These are phyloP conservation scores for Sialia sialis DNA, from an alignment of 2,113 vertebrate species.

Conservation along the genomic window DNA sequence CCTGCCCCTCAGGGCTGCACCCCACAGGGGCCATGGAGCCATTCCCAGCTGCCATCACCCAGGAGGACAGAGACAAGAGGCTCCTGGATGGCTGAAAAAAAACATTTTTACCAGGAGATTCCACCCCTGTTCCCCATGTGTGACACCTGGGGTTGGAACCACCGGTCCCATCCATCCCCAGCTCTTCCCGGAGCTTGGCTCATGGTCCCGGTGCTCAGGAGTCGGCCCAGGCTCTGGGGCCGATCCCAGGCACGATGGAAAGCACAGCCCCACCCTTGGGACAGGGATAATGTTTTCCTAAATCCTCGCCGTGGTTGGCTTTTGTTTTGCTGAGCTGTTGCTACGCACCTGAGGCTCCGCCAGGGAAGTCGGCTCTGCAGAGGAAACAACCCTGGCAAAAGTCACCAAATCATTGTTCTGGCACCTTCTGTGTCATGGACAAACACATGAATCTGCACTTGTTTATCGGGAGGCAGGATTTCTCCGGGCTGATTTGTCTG, in stretches of 20 bases:
- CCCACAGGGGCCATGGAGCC: not conserved
- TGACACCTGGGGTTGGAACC: rapidly evolving
- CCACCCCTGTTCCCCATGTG: not conserved
- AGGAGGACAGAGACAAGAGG: not conserved
- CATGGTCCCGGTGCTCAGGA: not conserved
- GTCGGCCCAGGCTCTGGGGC: not conserved
- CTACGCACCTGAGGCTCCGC: slow-evolving; percentile 29
- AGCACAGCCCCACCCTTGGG: not conserved
- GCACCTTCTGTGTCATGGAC: not conserved
- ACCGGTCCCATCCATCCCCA: rapidly evolving
- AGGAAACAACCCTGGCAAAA: slow-evolving; percentile 39
- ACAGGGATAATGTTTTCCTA: not conserved
- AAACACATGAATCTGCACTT: slow-evolving; percentile 20
- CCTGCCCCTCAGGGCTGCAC: not conserved
- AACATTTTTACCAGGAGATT: not conserved
- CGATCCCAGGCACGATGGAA: not conserved
- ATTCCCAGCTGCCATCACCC: not conserved
- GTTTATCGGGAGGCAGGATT: slow-evolving; percentile 38
- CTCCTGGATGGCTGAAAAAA: rapidly evolving
- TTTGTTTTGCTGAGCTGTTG: slow-evolving; percentile 64
- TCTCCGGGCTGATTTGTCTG: not conserved
- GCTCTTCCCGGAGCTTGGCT: not conserved
- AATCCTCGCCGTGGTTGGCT: not conserved
- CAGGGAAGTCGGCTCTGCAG: not conserved
- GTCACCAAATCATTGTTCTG: slow-evolving; percentile 45